Evolutionary conservation across 1,140 invertebrate species (phyloP).

Genomic region (Macrocentrus cingulum): DNA sequence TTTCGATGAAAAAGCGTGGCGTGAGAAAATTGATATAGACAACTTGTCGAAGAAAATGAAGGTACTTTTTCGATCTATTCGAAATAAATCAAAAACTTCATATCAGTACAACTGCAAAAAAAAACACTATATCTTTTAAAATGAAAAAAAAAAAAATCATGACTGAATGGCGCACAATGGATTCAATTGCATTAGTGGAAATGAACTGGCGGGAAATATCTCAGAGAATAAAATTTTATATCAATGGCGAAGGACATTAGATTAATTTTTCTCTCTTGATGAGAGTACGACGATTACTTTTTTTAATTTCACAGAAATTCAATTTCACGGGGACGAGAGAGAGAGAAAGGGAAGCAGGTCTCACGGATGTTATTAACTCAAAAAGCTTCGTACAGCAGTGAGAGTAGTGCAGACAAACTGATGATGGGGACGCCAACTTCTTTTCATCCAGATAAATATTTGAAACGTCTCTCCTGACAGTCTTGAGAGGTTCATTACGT

Average conservation of each 20-base stretch:
- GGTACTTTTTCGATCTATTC: not conserved
- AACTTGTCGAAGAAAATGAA: not conserved
- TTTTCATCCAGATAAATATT: slow-evolving; percentile 33
- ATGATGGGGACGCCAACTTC: not conserved
- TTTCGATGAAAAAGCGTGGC: not conserved
- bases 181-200: slow-evolving; percentile 5
- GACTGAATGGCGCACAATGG: slow-evolving; percentile 16
- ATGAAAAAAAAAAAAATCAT: slow-evolving; percentile 8
- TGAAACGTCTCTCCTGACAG: slow-evolving; percentile 29
- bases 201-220: slow-evolving; percentile 6
- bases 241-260: slow-evolving; percentile 1
- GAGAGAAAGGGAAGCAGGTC: not conserved
- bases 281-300: not conserved
- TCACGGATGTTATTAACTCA: slow-evolving; percentile 26
- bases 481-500: slow-evolving; percentile 35
- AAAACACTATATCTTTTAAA: slow-evolving; percentile 6
- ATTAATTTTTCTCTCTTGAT: slow-evolving; percentile 22
- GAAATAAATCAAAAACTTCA: slow-evolving; percentile 3
- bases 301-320: slow-evolving; percentile 25
- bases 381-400: slow-evolving; percentile 9
- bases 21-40: not conserved
- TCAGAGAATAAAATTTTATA: slow-evolving; percentile 15
- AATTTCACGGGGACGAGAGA: slow-evolving; percentile 19
- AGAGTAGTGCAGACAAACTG: not conserved
- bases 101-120: slow-evolving; percentile 6